Base-by-base conservation (phyloP, 2,888 invertebrate species). In the Drosophila quinaria region DNA sequence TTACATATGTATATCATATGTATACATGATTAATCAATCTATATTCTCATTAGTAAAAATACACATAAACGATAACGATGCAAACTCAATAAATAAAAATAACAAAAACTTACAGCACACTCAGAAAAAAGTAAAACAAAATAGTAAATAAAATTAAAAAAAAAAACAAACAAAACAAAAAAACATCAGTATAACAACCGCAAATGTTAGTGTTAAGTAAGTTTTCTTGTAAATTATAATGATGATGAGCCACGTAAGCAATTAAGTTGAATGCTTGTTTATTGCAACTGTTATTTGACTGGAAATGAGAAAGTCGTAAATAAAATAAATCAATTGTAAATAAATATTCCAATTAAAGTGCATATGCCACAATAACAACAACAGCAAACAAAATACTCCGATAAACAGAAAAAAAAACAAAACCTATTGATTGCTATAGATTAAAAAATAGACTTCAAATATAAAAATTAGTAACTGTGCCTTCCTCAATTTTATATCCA, bases 211-310 rank as follows among this genome's bases (percentile, higher is more conserved):
- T 56, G 50, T 72, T 89, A 89, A 89, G 90, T 89, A 89, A 89
- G 79, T 70, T 80, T 77, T 86, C 87, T 80, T 87, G 86, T 89
- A 87, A 89, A 89, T 87, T 87, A 88, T 89, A 88, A 61, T 69
- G 61, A 58, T 70, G 72, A 80, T 70, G 74, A 80, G 83, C 80
- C 76, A 85, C 73, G 80, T 85, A 80, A 86, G 89, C 89, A 87
- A 89, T 81, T 87, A 87, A 87, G 90, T 89, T 89, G 82, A 87
- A 87, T 69, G 90, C 88, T 86, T 89, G 88, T 87, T 87, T 89
- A 87, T 89, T 87, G 90, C 86, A 87, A 85, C 86, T 87, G 86
- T 87, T 87, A 87, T 87, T 87, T 89, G 86, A 87, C 90, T 87
- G 78, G 71, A 77, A 83, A 62, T 63, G 63, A 74, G 58, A 74